Percentiles rank a stretch among this genome's conserved stretches.
Conservation (phyloP, 1,140 invertebrate genomes). For the Xylocopa sonorina region DNA sequence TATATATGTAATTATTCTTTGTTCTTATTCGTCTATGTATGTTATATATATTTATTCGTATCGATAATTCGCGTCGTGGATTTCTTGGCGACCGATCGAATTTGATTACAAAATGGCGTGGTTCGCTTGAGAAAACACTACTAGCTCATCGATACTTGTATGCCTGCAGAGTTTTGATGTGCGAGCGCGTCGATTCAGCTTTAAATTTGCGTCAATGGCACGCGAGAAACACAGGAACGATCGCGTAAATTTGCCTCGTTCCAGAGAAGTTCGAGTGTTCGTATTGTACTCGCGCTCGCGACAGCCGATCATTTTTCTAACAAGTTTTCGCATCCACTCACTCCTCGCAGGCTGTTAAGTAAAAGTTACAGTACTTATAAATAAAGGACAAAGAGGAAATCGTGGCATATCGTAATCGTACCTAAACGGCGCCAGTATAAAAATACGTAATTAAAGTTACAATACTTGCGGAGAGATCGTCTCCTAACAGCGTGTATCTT, state of each 20-base stretch:
- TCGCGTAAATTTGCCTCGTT: background rate
- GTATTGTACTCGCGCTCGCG: too few relatives aligned
- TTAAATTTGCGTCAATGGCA: background rate
- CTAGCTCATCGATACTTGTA: background rate
- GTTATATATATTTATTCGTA: slow-evolving; percentile 15
- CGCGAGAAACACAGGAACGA: background rate
- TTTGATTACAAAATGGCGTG: slow-evolving; percentile 3
- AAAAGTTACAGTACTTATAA: slow-evolving; percentile 29
- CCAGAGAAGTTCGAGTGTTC: too few relatives aligned
- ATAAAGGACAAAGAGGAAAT: slow-evolving; percentile 11
- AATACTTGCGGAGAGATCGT: slow-evolving; percentile 18
- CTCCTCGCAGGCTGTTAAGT: slow-evolving; percentile 8
- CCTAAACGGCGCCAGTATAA: slow-evolving; percentile 28
- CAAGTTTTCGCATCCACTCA: too few relatives aligned
- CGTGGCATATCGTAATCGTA: background rate
- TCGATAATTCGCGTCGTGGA: slow-evolving; percentile 10
- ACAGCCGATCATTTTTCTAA: too few relatives aligned
- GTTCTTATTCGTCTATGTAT: slow-evolving; percentile 8
- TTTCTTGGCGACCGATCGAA: background rate
- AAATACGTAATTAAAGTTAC: slow-evolving; percentile 50
- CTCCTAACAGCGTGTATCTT: slow-evolving; percentile 5
- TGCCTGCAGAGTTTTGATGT: background rate
- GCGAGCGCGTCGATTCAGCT: background rate
- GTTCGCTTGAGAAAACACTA: background rate
- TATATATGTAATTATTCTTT: slow-evolving; percentile 59